Percentiles rank a stretch among this genome's conserved stretches.
These are phyloP conservation scores for Papilio demoleus DNA, from an alignment of 2,888 invertebrate species.

Conservation along the genomic window DNA sequence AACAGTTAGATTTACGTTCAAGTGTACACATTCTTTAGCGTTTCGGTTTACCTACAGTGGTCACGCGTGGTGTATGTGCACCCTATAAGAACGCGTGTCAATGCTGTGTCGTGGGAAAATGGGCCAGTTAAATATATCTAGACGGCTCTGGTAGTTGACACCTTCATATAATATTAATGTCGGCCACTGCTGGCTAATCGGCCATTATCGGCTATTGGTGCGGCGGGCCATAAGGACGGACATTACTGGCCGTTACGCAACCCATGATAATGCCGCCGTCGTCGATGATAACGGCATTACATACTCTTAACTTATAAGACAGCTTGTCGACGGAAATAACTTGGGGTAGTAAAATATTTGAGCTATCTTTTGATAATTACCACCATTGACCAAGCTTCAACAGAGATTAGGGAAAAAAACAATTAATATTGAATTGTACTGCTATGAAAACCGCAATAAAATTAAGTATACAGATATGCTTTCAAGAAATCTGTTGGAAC, in stretches of 20 bases:
- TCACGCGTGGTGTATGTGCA: conserved; percentile 48
- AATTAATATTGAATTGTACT: not conserved
- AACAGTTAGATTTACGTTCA: too few relatives aligned
- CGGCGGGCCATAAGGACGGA: not conserved
- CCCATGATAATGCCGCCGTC: conserved; percentile 17
- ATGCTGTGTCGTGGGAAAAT: conserved; percentile 68
- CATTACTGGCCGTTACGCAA: conserved; percentile 15
- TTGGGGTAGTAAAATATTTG: not conserved
- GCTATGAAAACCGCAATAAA: too few relatives aligned
- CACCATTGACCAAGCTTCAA: not conserved
- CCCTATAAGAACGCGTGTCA: conserved; percentile 35
- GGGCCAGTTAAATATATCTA: conserved; percentile 66
- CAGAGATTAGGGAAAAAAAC: too few relatives aligned
- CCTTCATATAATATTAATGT: conserved; percentile 29
- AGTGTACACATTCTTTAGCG: too few relatives aligned
- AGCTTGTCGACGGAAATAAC: not conserved
- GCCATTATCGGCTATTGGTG: conserved; percentile 15
- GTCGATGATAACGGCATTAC: conserved; percentile 10
- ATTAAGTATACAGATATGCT: too few relatives aligned
- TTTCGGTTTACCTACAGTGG: too few relatives aligned
- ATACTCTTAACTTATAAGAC: not conserved
- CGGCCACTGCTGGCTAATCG: not conserved
- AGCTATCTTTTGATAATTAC: not conserved
- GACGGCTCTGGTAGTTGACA: conserved; percentile 28
- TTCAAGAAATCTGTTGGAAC: too few relatives aligned